Conservation (phyloP, 2,888 invertebrate species). For the Maniola hyperantus region DNA sequence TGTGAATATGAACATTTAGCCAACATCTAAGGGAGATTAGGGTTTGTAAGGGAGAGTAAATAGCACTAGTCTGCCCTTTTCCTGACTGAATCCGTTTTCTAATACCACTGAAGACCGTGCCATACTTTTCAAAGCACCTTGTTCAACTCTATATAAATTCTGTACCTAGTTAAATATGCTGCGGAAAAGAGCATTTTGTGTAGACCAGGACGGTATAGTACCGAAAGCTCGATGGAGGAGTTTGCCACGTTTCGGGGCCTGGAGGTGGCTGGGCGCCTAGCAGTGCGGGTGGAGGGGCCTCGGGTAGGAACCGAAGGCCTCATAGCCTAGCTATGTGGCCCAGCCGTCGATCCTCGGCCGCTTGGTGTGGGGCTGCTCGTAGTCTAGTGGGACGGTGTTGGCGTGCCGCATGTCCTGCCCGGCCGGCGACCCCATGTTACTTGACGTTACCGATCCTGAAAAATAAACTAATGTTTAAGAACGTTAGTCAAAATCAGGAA, state of each 20-base stretch:
- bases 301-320: conserved; percentile 78
- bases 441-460: conserved; percentile 91
- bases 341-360: conserved; percentile 95
- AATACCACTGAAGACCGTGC: conserved; percentile 18
- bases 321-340: conserved; percentile 90
- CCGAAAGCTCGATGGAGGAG: conserved; percentile 60
- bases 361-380: conserved; percentile 87
- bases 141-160: conserved; percentile 1
- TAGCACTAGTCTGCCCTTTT: conserved; percentile 42
- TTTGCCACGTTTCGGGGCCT: conserved; percentile 44
- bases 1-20: conserved; percentile 53
- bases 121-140: conserved; percentile 27
- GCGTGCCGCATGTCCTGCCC: conserved; percentile 80
- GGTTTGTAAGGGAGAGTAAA: conserved; percentile 11
- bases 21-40: conserved; percentile 32
- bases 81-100: conserved; percentile 21
- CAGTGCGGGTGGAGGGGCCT: conserved; percentile 81
- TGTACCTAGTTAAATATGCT: conserved; percentile 6
- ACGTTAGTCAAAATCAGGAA: conserved; percentile 12
- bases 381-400: conserved; percentile 70
- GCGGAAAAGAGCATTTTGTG: conserved; percentile 41
- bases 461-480: conserved; percentile 40
- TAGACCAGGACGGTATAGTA: conserved; percentile 52
- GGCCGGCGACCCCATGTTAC: conserved; percentile 89
- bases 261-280: conserved; percentile 53